Evolutionary conservation across 2,113 vertebrate species (phyloP), one percentile per base, ranked within the genome.

Genomic region (Alethe castanea): DNA sequence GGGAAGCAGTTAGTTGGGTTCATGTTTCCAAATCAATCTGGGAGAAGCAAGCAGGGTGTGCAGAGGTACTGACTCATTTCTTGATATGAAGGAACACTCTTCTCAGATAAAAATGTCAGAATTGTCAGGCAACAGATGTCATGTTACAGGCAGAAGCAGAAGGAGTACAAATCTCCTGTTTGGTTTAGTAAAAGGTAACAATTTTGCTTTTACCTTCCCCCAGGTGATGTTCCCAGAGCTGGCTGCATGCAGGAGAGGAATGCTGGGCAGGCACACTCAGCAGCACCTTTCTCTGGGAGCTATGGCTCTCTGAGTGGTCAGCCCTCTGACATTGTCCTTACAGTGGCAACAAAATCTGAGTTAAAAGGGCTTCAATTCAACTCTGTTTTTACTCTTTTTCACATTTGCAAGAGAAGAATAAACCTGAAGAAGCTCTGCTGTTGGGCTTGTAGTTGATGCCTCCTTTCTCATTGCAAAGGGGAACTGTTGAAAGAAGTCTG

Each of bases 91-190:
- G 40, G 92, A 91, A 79, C 16, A 31, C 35, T 82, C 60, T 66
- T 80, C 56, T 29, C 33, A 44, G 74, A 87, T 52, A 70, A 87
- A 96, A 91, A 82, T 70, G 38, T 73, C 56, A 45, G 20, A 90
- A 91, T 82, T 29, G 23, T 82, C 74, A 90, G 33, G 64, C 62
- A 85, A 86, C 88, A 94, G 80, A 90, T 86, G 67, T 62, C 62
- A 50, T 11, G 20, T 70, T 83, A 66, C 35, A 81, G 62, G 66
- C 84, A 89, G 81, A 81, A 60, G 57, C 36, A n/a, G 18, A 71
- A 60, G 19, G 48, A n/a, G 53, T 29, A 53, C 33, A 91, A 71
- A 69, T 60, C 59, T 92, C 57, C 48, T 56, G 31, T 81, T 85
- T 64, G 15, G 24, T 65, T 36, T 12, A 76, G 36, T 61, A 76